These are phyloP conservation scores for cat (Felis catus) DNA, from an alignment of 2,113 vertebrate species.

Conservation along the genomic window F.catus_Fca126_mat1.0 CM031413.1:129622001-129622500, in stretches of 20 bases:
- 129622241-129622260: background rate
- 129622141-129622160: background rate
- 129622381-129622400: background rate
- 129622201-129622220: background rate
- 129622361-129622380: background rate
- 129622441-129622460: background rate
- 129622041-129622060: accelerated
- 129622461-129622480: background rate
- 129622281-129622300: background rate
- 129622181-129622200: background rate
- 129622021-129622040: background rate
- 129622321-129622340: background rate
- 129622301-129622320: too few relatives aligned
- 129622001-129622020: accelerated
- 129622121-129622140: too few relatives aligned
- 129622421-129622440: background rate
- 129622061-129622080: background rate
- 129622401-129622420: background rate
- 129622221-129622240: background rate
- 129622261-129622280: background rate
- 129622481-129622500: background rate
- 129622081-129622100: background rate
- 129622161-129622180: background rate
- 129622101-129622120: background rate
- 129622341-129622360: background rate